phyloP scores from a whole-genome alignment of 2,797 vertebrate genomes.

The Monodelphis domestica region DNA sequence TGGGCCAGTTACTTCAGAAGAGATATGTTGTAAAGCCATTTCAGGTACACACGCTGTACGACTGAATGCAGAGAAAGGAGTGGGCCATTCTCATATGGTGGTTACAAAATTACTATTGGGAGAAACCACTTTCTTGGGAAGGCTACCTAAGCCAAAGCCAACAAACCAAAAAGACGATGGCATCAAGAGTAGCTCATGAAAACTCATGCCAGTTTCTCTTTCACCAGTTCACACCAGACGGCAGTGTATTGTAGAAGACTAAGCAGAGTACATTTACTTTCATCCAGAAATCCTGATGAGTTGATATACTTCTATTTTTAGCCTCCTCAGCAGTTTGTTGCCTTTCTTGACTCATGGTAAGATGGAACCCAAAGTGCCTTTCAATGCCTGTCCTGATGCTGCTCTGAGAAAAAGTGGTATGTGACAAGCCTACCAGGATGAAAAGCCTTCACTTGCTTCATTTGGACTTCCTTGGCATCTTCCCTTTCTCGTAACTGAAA shows the following conservation, averaged over 20 bases:
- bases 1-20: slow-evolving; percentile 52
- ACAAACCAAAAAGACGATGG: slow-evolving; percentile 40
- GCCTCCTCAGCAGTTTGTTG: slow-evolving; percentile 13
- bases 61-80: slow-evolving; percentile 16
- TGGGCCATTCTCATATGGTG: background rate
- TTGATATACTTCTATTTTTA: slow-evolving; percentile 30
- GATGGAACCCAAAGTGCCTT: background rate
- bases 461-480: background rate
- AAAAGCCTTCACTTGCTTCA: background rate
- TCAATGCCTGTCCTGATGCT: background rate
- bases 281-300: slow-evolving; percentile 37
- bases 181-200: slow-evolving; percentile 40
- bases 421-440: background rate
- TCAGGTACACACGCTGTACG: background rate
- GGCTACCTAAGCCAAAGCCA: background rate
- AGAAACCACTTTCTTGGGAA: background rate
- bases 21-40: slow-evolving; percentile 63
- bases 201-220: slow-evolving; percentile 34
- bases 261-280: slow-evolving; percentile 25
- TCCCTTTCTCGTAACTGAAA: slow-evolving; percentile 51
- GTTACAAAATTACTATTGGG: slow-evolving; percentile 26
- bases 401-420: background rate
- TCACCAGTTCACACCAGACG: background rate
- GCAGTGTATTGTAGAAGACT: slow-evolving; percentile 17
- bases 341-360: slow-evolving; percentile 27